Percentiles rank a stretch among this genome's conserved stretches.
phyloP scores from a whole-genome alignment of 2,113 vertebrate genomes.

The Propithecus coquereli region DNA sequence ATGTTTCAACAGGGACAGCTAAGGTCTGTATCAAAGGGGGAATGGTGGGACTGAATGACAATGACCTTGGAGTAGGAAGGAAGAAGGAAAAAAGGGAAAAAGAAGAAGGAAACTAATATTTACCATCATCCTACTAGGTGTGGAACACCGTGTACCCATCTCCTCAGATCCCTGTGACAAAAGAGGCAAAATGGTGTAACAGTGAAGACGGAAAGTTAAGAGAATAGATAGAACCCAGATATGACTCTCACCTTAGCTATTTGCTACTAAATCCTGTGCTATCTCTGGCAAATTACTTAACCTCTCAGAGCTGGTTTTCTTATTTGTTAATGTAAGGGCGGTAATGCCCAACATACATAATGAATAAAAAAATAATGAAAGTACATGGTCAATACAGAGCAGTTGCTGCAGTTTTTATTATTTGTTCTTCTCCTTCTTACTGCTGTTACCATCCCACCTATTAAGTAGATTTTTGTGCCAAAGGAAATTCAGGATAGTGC shows the following conservation, averaged over 20 bases:
- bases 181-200: neutral
- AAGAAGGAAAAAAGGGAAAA: neutral
- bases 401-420: rapidly evolving
- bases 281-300: neutral
- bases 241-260: neutral
- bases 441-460: neutral
- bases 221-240: neutral
- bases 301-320: neutral
- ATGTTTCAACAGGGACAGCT: neutral
- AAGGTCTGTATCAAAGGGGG: neutral
- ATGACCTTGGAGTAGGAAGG: neutral
- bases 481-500: neutral
- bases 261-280: neutral
- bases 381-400: neutral
- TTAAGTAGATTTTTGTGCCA: neutral
- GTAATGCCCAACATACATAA: neutral
- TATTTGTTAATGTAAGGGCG: neutral
- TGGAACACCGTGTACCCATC: rapidly evolving
- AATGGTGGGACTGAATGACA: neutral
- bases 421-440: neutral
- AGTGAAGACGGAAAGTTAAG: neutral
- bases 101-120: neutral
- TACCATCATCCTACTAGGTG: neutral
- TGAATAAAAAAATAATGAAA: neutral
- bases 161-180: neutral